Percentiles rank a stretch among this genome's conserved stretches.
phyloP scores from a whole-genome alignment of 2,113 vertebrate species.

The Ahaetulla prasina region DNA sequence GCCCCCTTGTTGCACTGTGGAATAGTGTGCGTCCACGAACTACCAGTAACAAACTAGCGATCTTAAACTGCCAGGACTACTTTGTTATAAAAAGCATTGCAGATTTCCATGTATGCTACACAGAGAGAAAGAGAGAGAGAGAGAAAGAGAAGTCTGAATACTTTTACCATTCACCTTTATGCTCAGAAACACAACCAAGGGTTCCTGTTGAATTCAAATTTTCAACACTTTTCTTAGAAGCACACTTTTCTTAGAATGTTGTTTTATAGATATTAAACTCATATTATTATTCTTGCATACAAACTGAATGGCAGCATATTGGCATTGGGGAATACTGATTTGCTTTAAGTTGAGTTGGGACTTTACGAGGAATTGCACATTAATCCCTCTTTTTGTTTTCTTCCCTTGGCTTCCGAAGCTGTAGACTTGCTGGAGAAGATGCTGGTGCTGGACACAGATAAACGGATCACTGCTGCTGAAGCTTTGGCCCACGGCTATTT shows the following conservation, averaged over 20 bases:
- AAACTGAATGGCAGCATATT: background rate
- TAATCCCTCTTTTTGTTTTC: background rate
- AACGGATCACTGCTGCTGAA: constrained; percentile 90
- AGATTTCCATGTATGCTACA: too few species aligned
- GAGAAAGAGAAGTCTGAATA: too few species aligned
- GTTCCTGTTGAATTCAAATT: background rate
- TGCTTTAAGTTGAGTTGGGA: rapidly evolving
- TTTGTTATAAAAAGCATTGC: background rate
- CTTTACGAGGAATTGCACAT: background rate
- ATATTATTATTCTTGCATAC: background rate
- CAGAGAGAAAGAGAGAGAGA: too few species aligned
- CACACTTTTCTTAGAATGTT: background rate
- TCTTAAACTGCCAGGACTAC: background rate
- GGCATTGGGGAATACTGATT: background rate
- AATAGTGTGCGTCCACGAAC: background rate
- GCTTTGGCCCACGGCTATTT: constrained; percentile 92
- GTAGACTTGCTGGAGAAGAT: constrained; percentile 97
- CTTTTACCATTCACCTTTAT: background rate
- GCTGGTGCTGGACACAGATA: constrained; percentile 96
- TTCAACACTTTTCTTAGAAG: background rate
- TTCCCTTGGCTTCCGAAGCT: constrained; percentile 64
- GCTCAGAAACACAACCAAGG: background rate
- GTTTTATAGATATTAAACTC: background rate
- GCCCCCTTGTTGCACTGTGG: background rate
- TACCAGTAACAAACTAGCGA: background rate